Evolutionary conservation across 2,797 vertebrate species (phyloP).

Genomic region (Ciconia nigra): DNA sequence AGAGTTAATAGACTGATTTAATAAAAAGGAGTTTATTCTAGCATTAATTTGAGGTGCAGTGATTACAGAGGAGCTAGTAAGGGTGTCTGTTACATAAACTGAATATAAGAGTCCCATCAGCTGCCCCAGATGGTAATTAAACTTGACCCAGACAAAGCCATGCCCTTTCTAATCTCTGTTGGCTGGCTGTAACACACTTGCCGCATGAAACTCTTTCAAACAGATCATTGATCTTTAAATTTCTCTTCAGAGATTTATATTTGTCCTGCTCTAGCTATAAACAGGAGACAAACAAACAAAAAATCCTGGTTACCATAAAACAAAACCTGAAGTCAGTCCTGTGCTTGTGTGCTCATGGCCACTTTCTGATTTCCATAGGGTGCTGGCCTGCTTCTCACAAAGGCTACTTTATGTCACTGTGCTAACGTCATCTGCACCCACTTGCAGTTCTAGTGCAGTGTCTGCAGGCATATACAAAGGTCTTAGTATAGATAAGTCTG

Average conservation of each 20-base stretch:
- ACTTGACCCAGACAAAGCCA: neutral
- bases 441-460: neutral
- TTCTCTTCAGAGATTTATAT: neutral
- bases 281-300: neutral
- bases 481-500: neutral
- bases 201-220: neutral
- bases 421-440: neutral
- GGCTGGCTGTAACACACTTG: neutral
- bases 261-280: neutral
- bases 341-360: rapidly evolving
- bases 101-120: neutral
- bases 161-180: neutral
- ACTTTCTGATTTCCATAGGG: neutral
- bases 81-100: neutral
- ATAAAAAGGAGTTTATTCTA: neutral
- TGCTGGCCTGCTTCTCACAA: neutral
- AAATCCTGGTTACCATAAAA: neutral
- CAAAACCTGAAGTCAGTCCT: neutral
- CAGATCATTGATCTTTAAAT: neutral
- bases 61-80: neutral
- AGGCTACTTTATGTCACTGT: neutral
- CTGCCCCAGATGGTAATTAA: neutral
- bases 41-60: neutral
- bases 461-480: neutral
- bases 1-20: neutral